phyloP scores from a whole-genome alignment of 2,113 vertebrate genomes.

The Sigmodon hispidus region DNA sequence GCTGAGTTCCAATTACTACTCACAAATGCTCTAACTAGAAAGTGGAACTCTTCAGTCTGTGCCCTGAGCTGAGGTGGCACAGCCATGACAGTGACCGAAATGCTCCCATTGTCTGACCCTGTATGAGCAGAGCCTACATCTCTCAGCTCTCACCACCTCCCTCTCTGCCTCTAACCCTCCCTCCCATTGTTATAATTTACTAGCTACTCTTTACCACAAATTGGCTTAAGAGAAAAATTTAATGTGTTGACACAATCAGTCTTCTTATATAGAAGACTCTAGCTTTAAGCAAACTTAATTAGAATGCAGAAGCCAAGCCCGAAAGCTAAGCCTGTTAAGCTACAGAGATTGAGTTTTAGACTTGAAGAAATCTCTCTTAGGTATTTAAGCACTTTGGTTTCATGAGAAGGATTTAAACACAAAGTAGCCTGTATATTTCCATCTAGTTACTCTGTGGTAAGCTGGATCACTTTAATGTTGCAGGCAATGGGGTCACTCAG shows the following conservation, averaged over 20 bases:
- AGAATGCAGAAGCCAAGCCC: background rate
- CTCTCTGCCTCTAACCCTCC: background rate
- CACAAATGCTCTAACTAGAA: background rate
- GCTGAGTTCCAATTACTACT: background rate
- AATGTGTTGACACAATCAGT: background rate
- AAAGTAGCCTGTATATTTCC: slow-evolving; percentile 79
- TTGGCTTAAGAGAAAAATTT: slow-evolving; percentile 49
- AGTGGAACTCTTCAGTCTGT: background rate
- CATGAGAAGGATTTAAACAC: slow-evolving; percentile 76
- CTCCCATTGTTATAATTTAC: background rate
- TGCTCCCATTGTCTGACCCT: background rate
- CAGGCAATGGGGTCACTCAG: slow-evolving; percentile 72
- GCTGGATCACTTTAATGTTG: slow-evolving; percentile 83
- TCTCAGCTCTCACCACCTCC: background rate
- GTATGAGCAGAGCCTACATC: background rate
- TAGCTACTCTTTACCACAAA: slow-evolving; percentile 23
- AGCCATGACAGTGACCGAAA: background rate
- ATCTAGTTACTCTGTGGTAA: slow-evolving; percentile 84
- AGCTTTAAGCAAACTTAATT: slow-evolving; percentile 33
- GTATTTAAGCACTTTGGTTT: slow-evolving; percentile 79
- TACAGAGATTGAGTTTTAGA: slow-evolving; percentile 39
- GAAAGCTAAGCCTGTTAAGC: slow-evolving; percentile 32
- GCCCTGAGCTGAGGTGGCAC: background rate
- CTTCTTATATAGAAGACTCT: background rate
- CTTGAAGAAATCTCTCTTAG: slow-evolving; percentile 78